Evolutionary conservation across 1,140 invertebrate genomes (phyloP), one percentile per base, ranked within the genome.

Genomic region (Orius laevigatus): DNA sequence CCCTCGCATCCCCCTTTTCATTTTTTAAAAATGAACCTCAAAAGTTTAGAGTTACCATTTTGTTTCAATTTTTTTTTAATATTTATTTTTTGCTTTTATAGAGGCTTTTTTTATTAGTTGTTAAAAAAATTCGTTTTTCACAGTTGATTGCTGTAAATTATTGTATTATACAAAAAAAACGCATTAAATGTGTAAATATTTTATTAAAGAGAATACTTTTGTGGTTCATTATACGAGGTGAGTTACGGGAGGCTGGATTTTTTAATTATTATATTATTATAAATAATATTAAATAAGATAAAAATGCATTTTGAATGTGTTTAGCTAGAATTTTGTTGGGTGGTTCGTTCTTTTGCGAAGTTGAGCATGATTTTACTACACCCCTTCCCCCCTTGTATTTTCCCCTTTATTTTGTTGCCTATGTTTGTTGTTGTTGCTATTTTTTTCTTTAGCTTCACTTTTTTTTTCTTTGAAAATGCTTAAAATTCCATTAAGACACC

Each of bases 281-380:
- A 38, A 38, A 38, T 38, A 38, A 38, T 38, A 38, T 12, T 12
- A 12, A 38, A 38, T 16, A 16, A 31, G 18, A 45, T 25, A 45
- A 25, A 25, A 45, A 45, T 45, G 43, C 43, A 45, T 45, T 51
- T 51, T 51, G 49, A 38, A 51, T 51, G 49, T 51, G 49, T 51
- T 51, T 51, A 51, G 49, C 25, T 51, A 46, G 49, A 44, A 31
- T 34, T 42, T 44, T 48, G 34, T 51, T 48, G 51, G 47, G 66
- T 68, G 67, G 67, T 64, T 66, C 67, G 64, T 69, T 69, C 66
- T 69, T 68, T 66, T 62, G 58, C 34, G 55, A 60, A 62, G 62
- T 54, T 65, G 59, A 55, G 62, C 59, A 62, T 65, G 63, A 25
- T 25, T 25, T 25, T 25, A 25, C 25, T 25, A 25, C 25, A 25